Percentiles rank a stretch among this genome's conserved stretches.
Conservation (phyloP, 2,113 vertebrate species). For the Origma solitaria region DNA sequence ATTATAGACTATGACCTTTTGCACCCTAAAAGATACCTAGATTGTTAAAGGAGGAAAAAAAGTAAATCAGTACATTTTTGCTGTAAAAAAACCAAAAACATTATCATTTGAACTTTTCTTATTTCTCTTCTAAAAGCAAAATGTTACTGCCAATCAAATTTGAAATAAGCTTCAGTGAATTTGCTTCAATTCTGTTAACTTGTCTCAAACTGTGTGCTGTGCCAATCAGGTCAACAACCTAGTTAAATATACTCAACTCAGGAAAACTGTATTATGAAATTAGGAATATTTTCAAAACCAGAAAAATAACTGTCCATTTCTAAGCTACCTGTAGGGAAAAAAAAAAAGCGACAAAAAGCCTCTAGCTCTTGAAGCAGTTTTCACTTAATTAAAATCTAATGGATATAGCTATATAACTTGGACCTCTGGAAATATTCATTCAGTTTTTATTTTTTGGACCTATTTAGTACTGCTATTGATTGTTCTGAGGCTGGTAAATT, state of each 20-base stretch:
- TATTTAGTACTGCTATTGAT: background rate
- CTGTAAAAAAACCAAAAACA: background rate
- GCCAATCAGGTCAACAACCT: background rate
- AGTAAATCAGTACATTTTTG: background rate
- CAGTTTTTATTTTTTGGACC: constrained; percentile 5
- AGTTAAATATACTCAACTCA: background rate
- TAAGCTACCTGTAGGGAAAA: background rate
- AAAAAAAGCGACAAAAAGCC: background rate
- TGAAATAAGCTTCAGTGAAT: background rate
- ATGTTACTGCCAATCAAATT: background rate
- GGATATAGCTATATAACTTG: background rate
- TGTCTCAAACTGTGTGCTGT: background rate
- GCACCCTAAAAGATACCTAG: background rate
- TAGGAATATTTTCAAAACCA: background rate
- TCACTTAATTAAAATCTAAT: constrained; percentile 29
- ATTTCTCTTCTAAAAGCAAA: background rate
- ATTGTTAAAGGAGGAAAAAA: background rate
- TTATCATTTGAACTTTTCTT: background rate
- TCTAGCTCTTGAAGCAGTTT: constrained; percentile 7
- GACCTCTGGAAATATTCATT: constrained; percentile 1
- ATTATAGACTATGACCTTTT: background rate
- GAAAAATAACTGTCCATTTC: background rate
- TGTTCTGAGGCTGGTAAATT: background rate
- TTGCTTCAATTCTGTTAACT: background rate
- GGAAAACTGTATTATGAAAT: background rate